phyloP scores from a whole-genome alignment of 1,140 invertebrate genomes.

The Melipona quadrifasciata region DNA sequence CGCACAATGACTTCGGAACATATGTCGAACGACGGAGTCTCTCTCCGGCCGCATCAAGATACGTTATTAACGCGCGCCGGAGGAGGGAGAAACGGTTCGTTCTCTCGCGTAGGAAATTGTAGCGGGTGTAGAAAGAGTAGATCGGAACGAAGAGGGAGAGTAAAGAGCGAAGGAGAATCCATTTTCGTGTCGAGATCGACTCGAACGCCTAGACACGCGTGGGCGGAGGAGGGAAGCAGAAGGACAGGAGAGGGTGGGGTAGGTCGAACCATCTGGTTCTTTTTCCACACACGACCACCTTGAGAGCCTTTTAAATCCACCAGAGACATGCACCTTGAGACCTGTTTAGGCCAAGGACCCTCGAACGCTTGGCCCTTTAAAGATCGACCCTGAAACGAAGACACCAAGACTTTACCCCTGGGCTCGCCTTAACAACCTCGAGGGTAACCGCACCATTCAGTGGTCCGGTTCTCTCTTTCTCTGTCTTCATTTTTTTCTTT shows the following conservation, averaged over 20 bases:
- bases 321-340: constrained; percentile 76
- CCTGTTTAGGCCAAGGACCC: constrained; percentile 74
- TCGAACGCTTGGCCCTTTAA: constrained; percentile 69
- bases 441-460: constrained; percentile 57
- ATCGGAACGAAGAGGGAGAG: constrained; percentile 38
- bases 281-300: constrained; percentile 42
- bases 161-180: constrained; percentile 51
- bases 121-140: neutral
- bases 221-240: constrained; percentile 53
- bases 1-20: constrained; percentile 69
- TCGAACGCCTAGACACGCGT: constrained; percentile 62
- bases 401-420: constrained; percentile 45
- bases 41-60: constrained; percentile 70
- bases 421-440: constrained; percentile 56
- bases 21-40: constrained; percentile 71
- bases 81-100: constrained; percentile 36
- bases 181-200: constrained; percentile 68
- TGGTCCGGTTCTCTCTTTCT: constrained; percentile 31
- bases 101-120: constrained; percentile 19
- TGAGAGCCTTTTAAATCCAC: constrained; percentile 74
- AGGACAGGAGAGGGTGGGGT: constrained; percentile 55
- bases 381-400: constrained; percentile 64
- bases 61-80: constrained; percentile 73
- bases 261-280: constrained; percentile 69
- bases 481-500: constrained; percentile 1